These are phyloP conservation scores for Spinus olivaceus DNA, from an alignment of 2,797 vertebrate species.

Conservation along the genomic window DNA sequence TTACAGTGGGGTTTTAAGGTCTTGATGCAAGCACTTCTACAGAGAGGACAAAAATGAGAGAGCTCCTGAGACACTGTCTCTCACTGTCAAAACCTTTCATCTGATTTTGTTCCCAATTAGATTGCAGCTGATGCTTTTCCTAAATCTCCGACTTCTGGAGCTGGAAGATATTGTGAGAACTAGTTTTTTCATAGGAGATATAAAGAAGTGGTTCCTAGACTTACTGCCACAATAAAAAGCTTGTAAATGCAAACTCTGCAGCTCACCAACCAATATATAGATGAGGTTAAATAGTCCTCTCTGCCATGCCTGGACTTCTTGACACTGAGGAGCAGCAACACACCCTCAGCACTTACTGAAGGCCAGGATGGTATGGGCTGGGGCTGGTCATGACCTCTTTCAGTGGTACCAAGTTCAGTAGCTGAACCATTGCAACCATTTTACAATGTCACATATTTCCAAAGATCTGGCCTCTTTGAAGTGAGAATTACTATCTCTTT, in stretches of 20 bases:
- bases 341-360: neutral
- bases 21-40: constrained; percentile 41
- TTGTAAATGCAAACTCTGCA: neutral
- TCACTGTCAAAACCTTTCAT: neutral
- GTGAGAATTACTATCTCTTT: neutral
- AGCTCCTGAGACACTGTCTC: neutral
- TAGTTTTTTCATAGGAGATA: neutral
- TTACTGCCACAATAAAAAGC: neutral
- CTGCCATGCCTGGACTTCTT: neutral
- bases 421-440: neutral
- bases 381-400: neutral
- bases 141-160: neutral
- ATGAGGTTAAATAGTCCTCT: neutral
- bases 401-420: neutral
- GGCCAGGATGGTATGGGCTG: neutral
- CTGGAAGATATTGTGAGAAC: neutral
- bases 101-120: neutral
- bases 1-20: constrained; percentile 57
- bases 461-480: neutral
- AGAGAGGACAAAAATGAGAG: constrained; percentile 35
- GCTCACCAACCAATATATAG: neutral
- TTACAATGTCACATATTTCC: neutral
- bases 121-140: neutral
- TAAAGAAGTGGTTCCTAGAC: neutral
- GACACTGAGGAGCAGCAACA: neutral